Evolutionary conservation across 1,140 invertebrate genomes (phyloP).

Genomic region (Drosophila guanche): DNA sequence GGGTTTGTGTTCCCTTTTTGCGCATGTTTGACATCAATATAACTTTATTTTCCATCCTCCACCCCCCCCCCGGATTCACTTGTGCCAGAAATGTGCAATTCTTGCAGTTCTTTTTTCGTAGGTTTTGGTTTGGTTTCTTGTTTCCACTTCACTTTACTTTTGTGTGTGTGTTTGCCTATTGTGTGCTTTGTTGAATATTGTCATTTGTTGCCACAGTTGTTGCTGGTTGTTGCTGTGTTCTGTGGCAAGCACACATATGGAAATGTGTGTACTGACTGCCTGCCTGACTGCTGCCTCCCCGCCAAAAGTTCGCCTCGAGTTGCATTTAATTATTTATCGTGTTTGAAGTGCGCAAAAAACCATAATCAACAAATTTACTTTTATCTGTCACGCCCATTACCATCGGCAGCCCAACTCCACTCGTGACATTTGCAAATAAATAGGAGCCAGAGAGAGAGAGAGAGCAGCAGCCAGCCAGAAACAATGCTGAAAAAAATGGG

Average conservation of each 20-base stretch:
- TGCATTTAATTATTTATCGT: slow-evolving; percentile 55
- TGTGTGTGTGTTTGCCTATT: slow-evolving; percentile 58
- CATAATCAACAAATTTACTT: slow-evolving; percentile 61
- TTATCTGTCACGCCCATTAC: slow-evolving; percentile 54
- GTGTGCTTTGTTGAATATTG: slow-evolving; percentile 66
- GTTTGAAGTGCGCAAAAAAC: slow-evolving; percentile 45
- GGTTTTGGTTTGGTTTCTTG: slow-evolving; percentile 2
- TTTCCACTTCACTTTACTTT: slow-evolving; percentile 37
- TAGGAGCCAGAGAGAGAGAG: slow-evolving; percentile 36
- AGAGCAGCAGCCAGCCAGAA: slow-evolving; percentile 32
- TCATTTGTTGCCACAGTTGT: slow-evolving; percentile 46
- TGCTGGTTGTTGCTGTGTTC: slow-evolving; percentile 29
- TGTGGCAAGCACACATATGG: slow-evolving; percentile 40
- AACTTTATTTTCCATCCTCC: slow-evolving; percentile 57
- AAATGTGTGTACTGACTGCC: slow-evolving; percentile 11
- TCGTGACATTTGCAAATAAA: slow-evolving; percentile 80
- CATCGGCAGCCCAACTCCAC: no score
- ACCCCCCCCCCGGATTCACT: slow-evolving; percentile 56
- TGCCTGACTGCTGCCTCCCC: background rate
- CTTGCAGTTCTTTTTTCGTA: slow-evolving; percentile 59
- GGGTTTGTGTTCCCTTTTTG: slow-evolving; percentile 50
- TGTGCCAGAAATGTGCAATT: slow-evolving; percentile 61
- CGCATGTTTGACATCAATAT: slow-evolving; percentile 76
- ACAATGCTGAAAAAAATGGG: slow-evolving; percentile 40
- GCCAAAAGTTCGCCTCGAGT: slow-evolving; percentile 26